A percentile compares a stretch with the other conserved stretches of the same genome.
Evolutionary conservation across 2,797 vertebrate species (phyloP).

Genomic region (Siniperca scherzeri): DNA sequence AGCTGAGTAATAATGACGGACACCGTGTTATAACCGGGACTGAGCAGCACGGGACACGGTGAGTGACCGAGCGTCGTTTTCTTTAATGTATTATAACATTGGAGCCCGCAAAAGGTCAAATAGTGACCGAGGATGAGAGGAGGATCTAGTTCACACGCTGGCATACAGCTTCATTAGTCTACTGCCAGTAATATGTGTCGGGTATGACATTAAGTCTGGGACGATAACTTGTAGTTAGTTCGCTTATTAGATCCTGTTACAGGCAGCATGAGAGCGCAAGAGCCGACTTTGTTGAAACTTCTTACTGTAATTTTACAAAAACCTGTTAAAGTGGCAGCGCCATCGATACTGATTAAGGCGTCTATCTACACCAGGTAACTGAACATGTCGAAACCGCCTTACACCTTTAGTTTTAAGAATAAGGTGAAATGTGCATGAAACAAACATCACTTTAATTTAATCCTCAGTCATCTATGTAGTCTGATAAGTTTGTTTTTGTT

Average conservation of each 20-base stretch:
- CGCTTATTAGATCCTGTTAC: background rate
- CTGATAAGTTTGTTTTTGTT: background rate
- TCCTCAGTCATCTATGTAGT: background rate
- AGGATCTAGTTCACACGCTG: background rate
- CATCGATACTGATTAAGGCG: too few relatives aligned
- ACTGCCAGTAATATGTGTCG: background rate
- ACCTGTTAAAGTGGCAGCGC: too few relatives aligned
- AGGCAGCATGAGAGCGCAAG: background rate
- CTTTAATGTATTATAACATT: background rate
- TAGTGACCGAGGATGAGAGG: background rate
- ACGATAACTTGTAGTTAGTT: background rate
- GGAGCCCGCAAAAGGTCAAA: constrained; percentile 25
- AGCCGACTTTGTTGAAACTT: background rate
- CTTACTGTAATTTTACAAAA: background rate
- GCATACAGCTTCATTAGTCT: background rate
- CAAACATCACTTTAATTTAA: background rate
- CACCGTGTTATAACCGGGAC: background rate
- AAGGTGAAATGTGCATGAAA: constrained; percentile 9
- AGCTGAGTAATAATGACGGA: constrained; percentile 30
- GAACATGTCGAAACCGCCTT: background rate
- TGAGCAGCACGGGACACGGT: constrained; percentile 56
- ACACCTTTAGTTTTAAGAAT: background rate
- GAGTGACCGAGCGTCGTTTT: constrained; percentile 41
- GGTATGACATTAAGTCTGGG: background rate
- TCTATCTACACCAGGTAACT: background rate